These are phyloP conservation scores for Periophthalmus modestus DNA, from an alignment of 2,113 vertebrate species.

Conservation along the genomic window DNA sequence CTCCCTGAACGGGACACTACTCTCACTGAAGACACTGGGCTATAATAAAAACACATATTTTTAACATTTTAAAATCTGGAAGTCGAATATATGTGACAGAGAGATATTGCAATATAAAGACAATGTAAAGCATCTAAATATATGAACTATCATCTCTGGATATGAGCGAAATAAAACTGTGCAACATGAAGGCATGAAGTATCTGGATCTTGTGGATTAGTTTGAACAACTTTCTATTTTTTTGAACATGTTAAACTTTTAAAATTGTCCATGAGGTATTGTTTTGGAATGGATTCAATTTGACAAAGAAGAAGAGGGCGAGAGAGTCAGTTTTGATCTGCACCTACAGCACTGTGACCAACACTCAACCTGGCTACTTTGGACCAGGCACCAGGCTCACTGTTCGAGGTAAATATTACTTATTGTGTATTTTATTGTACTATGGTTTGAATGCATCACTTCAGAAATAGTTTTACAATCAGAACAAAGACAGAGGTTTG, in stretches of 20 bases:
- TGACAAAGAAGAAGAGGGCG: too few species aligned
- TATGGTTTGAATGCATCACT: neutral
- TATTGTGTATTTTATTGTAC: neutral
- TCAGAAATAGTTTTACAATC: neutral
- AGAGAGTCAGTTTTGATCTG: neutral
- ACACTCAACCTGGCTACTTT: slow-evolving; percentile 57
- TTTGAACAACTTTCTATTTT: neutral
- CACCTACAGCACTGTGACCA: neutral
- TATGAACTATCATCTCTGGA: too few species aligned
- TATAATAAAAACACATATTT: neutral
- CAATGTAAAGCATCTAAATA: too few species aligned
- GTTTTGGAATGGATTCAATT: slow-evolving; percentile 5
- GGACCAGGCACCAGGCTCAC: slow-evolving; percentile 62
- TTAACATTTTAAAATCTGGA: neutral
- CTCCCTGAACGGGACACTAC: neutral
- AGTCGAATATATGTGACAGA: too few species aligned
- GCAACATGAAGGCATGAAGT: too few species aligned
- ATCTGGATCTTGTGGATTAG: slow-evolving; percentile 7
- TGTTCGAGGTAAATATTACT: slow-evolving; percentile 10
- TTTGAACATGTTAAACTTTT: neutral
- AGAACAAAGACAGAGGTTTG: neutral
- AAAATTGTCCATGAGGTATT: slow-evolving; percentile 40
- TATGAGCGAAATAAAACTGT: too few species aligned
- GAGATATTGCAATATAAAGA: too few species aligned
- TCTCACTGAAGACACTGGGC: neutral